These are phyloP conservation scores for Xyrauchen texanus DNA, from an alignment of 2,113 vertebrate species.

Conservation along the genomic window DNA sequence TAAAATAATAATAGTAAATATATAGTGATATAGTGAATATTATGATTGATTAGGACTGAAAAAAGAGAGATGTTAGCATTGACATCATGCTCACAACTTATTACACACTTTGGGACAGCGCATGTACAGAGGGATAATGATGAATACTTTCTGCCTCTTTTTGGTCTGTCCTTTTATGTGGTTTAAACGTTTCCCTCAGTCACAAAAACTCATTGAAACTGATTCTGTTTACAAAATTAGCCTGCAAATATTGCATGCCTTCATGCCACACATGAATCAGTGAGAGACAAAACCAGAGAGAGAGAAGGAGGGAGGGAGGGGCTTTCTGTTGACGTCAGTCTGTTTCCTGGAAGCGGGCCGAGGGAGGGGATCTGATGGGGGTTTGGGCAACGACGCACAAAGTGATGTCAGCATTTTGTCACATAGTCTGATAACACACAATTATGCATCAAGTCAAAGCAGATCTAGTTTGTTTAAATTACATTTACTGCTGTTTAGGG, in stretches of 20 bases:
- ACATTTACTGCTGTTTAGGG: background rate
- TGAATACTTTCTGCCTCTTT: background rate
- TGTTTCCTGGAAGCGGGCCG: constrained; percentile 90
- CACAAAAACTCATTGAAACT: constrained; percentile 35
- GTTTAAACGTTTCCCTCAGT: constrained; percentile 15
- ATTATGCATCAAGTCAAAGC: constrained; percentile 16
- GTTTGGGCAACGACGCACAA: constrained; percentile 47
- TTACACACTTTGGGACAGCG: background rate
- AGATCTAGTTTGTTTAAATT: background rate
- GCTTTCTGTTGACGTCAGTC: constrained; percentile 83
- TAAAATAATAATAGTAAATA: no score
- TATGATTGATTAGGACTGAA: no score
- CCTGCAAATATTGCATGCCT: background rate
- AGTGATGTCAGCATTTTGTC: constrained; percentile 50
- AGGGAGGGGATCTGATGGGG: constrained; percentile 53
- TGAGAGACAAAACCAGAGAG: constrained; percentile 9
- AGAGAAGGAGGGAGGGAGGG: constrained; percentile 12
- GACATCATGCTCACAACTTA: background rate
- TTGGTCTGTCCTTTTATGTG: background rate
- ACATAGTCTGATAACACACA: constrained; percentile 37
- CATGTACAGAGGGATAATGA: background rate
- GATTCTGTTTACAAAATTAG: constrained; percentile 14
- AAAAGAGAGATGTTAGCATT: background rate
- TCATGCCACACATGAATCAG: constrained; percentile 28
- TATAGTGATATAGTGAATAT: no score